Evolutionary conservation across 1,140 invertebrate genomes (phyloP).

Genomic region (Drosophila watanabei): DNA sequence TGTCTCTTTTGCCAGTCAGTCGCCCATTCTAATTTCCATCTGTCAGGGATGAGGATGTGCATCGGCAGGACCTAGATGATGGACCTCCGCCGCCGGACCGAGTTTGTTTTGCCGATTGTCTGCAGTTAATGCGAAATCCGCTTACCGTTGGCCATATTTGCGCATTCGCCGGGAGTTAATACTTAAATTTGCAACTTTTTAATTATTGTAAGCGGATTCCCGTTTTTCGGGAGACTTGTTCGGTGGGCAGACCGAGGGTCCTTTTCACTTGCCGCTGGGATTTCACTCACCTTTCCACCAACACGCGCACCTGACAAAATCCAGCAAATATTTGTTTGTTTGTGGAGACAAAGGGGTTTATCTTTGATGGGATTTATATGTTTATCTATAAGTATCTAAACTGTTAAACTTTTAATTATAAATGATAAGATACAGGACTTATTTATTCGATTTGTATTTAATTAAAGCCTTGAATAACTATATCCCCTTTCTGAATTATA

Average conservation of each 20-base stretch:
- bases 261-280: constrained; percentile 28
- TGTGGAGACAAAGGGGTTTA: background rate
- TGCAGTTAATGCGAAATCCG: constrained; percentile 69
- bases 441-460: background rate
- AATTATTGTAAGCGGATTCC: constrained; percentile 83
- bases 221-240: constrained; percentile 55
- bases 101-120: constrained; percentile 60
- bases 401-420: background rate
- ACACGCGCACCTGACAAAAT: constrained; percentile 19
- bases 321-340: constrained; percentile 11
- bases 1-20: constrained; percentile 54
- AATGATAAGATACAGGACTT: background rate
- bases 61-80: constrained; percentile 17
- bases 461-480: background rate
- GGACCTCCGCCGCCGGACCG: constrained; percentile 22
- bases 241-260: constrained; percentile 13
- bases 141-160: constrained; percentile 72
- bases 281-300: constrained; percentile 15
- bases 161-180: constrained; percentile 71
- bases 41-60: constrained; percentile 33
- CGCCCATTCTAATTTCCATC: constrained; percentile 67
- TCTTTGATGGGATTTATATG: background rate
- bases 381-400: background rate
- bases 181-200: constrained; percentile 82
- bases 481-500: background rate